Base-by-base conservation (phyloP, 2,797 vertebrate genomes). In the Xenentodon cancila region DNA sequence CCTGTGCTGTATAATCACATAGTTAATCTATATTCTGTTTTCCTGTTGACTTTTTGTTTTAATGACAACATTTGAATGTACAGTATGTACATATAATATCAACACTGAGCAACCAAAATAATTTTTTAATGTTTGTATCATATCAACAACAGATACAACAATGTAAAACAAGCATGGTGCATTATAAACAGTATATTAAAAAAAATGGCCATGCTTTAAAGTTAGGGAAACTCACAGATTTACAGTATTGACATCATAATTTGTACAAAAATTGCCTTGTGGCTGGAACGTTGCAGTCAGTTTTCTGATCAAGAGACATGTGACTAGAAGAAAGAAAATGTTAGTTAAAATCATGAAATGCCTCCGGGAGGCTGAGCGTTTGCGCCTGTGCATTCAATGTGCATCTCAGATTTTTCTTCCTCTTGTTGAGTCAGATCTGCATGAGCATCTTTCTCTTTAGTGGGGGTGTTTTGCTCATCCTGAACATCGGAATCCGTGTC, bases 141-240 rank as follows among this genome's bases (percentile, higher is more conserved):
- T 82, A 73, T 82, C 16, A 22, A 76, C 69, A 71, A 81, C 63
- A 81, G 60, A 83, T 82, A 84, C 45, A 81, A 69, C 70, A 75
- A 52, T 53, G 59, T 86, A 86, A 85, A 82, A 74, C 46, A 66
- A 73, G 64, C 66, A 45, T 20, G 63, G 16, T 64, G 52, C 65
- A 32, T 63, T 53, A 49, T 59, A 17, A 56, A 37, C 44, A 68
- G 67, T 49, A 70, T 64, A 60, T 59, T 32, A 68, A 49, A 73
- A 17, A 75, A 75, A 77, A 83, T 57, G 59, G 66, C 77, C 77
- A 68, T 82, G 67, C 68, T 81, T 68, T 66, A 19, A 59, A 63
- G n/a, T 32, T 1, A 66, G 42, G 53, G 20, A 34, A 48, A 68
- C 43, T 80, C 44, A 44, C 50, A 53, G 34, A 34, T 58, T 53